Evolutionary conservation across 2,797 vertebrate species (phyloP), one percentile per base, ranked within the genome.

Genomic region (Acipenser transmontanus): DNA sequence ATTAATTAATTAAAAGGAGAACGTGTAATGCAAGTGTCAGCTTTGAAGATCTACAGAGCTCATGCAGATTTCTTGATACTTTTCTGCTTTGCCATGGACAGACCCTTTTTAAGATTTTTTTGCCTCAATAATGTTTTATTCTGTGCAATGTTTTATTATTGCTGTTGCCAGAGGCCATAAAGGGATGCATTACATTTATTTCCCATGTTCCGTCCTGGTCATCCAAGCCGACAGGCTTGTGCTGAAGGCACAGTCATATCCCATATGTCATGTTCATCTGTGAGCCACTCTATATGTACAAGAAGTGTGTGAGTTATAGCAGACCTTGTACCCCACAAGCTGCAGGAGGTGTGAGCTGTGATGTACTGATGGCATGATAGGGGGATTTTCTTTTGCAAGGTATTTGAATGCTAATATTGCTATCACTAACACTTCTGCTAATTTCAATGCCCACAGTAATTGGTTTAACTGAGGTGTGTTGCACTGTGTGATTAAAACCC

Each of bases 241-340:
- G 60, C 60, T 61, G 17, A 47, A 61, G 17, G 60, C 60, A 61
- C 47, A 61, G 60, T 61, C 60, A 61, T 61, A 34, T 61, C 60
- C 17, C 60, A 61, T 61, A 13, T 17, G 60, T 61, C 60, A 61
- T 61, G 5, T 61, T 2, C 60, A 13, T 61, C 34, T 54, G 51
- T n/a, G 8, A 54, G 51, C 17, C 17, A 34, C 14, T 34, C 60
- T 61, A 34, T 34, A 12, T 61, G 60, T 61, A 61, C 60, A 61
- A 47, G 11, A 34, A 13, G 34, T 34, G 8, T 17, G 10, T 61
- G 60, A 61, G 17, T 61, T 47, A 14, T 47, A 11, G 5, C 60
- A 61, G 17, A 61, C 34, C 5, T 57, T 57, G 12, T n/a, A 57
- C 7, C 54, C 12, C 54, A 57, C 54, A 57, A 57, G 9, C 11